Evolutionary conservation across 1,140 invertebrate genomes (phyloP), one percentile per base, ranked within the genome.

Genomic region (Cryptotermes secundus): DNA sequence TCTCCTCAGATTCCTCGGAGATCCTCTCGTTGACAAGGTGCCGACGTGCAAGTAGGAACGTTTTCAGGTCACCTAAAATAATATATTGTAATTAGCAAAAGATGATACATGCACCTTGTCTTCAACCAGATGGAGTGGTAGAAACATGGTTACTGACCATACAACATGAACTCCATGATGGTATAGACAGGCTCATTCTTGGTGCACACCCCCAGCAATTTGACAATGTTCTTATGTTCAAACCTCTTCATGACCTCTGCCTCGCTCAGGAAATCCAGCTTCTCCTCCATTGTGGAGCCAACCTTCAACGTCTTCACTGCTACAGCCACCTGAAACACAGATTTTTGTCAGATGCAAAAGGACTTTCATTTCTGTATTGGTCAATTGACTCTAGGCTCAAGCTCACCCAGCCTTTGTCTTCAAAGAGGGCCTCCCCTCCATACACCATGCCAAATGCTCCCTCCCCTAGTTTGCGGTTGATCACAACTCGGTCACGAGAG

Each of bases 101-200:
- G 22, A 49, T 45, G 16, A 19, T 19, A 19, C 4, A 72, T 26
- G n/a, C n/a, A n/a, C 26, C n/a, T 2, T 72, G 59, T 31, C 14
- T 31, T 72, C 4, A 31, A 72, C 45, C 22, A 49, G 14, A 2
- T 49, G 85, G 34, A 49, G 35, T 10, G 45, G 42, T 6, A 72
- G 59, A n/a, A 72, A 72, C 59, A 12, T 72, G 26, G n/a, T 38
- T 89, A 88, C 87, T 91, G 90, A 89, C 97, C 97, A 86, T 97
- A 97, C 79, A 98, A 91, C 95, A 98, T 97, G 86, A 97, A 97
- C 88, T 98, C 97, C 94, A 98, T 97, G 0, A 98, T 93, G 10
- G 96, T 97, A 87, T 96, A 96, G 26, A 97, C 93, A 0, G 97
- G 96, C 86, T 97, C 95, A 79, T 92, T 94, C 88, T 95, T 94